Conservation (phyloP, 1,140 invertebrate genomes). For the Musca vetustissima region DNA sequence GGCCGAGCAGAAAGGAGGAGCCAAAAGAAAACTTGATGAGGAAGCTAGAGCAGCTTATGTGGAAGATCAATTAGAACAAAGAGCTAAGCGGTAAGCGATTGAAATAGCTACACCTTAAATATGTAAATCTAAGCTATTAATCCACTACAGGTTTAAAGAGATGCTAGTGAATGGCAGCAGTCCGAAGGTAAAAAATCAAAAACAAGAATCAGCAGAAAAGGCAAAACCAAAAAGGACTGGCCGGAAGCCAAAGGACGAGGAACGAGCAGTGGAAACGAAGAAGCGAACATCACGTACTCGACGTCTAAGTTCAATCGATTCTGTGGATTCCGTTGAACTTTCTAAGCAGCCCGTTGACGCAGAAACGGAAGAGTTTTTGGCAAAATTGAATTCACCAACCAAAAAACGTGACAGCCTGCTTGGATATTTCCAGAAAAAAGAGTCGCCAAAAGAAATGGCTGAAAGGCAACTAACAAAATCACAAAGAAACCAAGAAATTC, state of each 20-base stretch:
- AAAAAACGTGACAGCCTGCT: constrained; percentile 62
- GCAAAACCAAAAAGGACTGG: not conserved
- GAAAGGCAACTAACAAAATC: not conserved
- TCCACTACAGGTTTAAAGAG: constrained; percentile 42
- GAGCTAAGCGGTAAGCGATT: constrained; percentile 56
- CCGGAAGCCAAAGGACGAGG: not conserved
- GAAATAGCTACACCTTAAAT: not conserved
- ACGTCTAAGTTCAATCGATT: constrained; percentile 21
- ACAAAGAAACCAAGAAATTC: not conserved
- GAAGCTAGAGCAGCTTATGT: constrained; percentile 59
- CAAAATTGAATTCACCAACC: constrained; percentile 58
- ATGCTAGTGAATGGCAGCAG: constrained; percentile 35
- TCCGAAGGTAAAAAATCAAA: constrained; percentile 5
- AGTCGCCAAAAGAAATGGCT: constrained; percentile 36
- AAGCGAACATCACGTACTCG: constrained; percentile 31
- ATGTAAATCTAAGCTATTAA: not conserved
- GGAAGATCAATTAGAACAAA: constrained; percentile 59
- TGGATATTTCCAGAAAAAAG: constrained; percentile 59
- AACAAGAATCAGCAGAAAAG: not conserved
- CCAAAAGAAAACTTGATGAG: constrained; percentile 61
- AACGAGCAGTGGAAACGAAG: constrained; percentile 16
- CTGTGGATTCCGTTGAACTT: constrained; percentile 4
- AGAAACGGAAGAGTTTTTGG: constrained; percentile 40
- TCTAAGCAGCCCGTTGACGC: not conserved
- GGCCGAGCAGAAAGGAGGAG: constrained; percentile 61